Evolutionary conservation across 2,113 vertebrate species (phyloP).

Genomic region (Aptenodytes forsteri): DNA sequence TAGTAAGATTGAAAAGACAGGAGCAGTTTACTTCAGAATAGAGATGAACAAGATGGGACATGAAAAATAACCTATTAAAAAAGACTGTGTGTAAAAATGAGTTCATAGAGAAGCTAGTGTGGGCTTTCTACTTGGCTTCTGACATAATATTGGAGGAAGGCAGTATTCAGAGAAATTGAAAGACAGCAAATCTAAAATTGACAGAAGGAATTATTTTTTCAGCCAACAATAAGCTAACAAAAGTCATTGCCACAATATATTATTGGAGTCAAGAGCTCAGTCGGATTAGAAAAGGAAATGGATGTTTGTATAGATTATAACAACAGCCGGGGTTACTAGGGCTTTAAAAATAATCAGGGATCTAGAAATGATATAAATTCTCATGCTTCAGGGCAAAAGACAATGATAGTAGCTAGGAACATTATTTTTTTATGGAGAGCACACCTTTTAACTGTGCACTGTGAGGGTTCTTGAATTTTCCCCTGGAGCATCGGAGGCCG

Average conservation of each 20-base stretch:
- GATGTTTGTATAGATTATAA: not conserved
- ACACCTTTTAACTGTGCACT: not conserved
- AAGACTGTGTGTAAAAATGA: not conserved
- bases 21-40: slow-evolving; percentile 34
- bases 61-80: slow-evolving; percentile 12
- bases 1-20: slow-evolving; percentile 59
- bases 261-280: slow-evolving; percentile 12
- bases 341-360: not conserved
- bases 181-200: slow-evolving; percentile 17
- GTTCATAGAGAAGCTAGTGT: not conserved
- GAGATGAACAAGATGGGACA: slow-evolving; percentile 33
- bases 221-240: not conserved
- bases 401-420: not conserved
- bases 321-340: not conserved
- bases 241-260: not conserved
- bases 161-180: not conserved
- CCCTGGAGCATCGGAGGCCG: not conserved
- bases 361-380: not conserved
- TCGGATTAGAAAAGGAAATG: not conserved
- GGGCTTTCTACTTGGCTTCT: not conserved
- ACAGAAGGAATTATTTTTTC: slow-evolving; percentile 17
- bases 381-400: not conserved
- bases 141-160: not conserved
- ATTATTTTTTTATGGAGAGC: not conserved
- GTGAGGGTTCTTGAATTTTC: not conserved